phyloP scores from a whole-genome alignment of 1,140 invertebrate species.

The Diabrotica undecimpunctata region DNA sequence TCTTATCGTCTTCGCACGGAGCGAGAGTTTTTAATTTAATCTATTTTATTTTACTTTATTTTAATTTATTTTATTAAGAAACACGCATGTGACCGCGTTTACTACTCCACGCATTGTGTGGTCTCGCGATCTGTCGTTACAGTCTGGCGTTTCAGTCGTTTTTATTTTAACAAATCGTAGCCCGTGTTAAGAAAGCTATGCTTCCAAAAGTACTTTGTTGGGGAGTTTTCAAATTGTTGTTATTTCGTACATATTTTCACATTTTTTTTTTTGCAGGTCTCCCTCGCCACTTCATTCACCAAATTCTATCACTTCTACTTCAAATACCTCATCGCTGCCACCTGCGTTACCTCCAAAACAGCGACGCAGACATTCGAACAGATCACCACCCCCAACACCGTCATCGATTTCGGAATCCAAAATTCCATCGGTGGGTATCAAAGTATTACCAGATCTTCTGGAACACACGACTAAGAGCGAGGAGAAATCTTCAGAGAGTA shows the following conservation, averaged over 20 bases:
- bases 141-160: too few relatives aligned
- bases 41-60: too few relatives aligned
- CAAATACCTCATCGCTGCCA: constrained; percentile 46
- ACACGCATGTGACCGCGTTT: too few relatives aligned
- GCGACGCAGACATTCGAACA: constrained; percentile 34
- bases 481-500: constrained; percentile 33
- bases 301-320: constrained; percentile 24
- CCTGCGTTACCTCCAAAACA: constrained; percentile 77
- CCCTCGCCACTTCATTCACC: constrained; percentile 41
- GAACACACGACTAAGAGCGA: constrained; percentile 38
- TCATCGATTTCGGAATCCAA: constrained; percentile 48
- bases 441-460: constrained; percentile 42
- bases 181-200: too few relatives aligned
- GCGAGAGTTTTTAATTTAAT: too few relatives aligned
- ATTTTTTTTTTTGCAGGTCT: constrained; percentile 24
- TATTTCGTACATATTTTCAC: too few relatives aligned
- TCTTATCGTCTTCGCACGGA: too few relatives aligned
- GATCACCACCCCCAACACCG: constrained; percentile 37
- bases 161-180: too few relatives aligned
- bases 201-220: too few relatives aligned
- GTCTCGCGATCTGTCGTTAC: too few relatives aligned
- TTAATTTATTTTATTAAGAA: too few relatives aligned
- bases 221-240: not conserved
- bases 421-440: constrained; percentile 27
- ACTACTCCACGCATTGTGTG: too few relatives aligned